Percentiles rank a stretch among this genome's conserved stretches.
Conservation (phyloP, 1,140 invertebrate species). For the Aphelinus atriplicis region DNA sequence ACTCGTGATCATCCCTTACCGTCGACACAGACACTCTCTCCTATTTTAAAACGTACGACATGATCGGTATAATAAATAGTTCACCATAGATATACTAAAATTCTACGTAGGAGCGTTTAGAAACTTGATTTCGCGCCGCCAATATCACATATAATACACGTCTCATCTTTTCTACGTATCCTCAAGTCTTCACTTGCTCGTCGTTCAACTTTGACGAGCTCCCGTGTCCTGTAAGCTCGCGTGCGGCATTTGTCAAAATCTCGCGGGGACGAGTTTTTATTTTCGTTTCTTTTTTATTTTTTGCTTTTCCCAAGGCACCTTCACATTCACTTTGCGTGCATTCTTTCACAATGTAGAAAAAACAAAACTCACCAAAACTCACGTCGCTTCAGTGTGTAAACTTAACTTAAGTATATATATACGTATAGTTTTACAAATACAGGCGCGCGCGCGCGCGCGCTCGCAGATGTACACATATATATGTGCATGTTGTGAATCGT, state of each 20-base stretch:
- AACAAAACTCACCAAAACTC: no score
- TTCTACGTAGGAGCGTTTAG: conserved; percentile 38
- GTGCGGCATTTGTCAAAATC: no score
- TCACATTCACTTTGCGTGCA: no score
- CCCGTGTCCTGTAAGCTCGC: background rate
- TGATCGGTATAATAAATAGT: conserved; percentile 44
- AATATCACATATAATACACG: conserved; percentile 37
- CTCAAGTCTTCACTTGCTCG: background rate
- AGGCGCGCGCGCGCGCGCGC: conserved; percentile 1
- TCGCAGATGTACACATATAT: conserved; percentile 22
- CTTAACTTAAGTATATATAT: conserved; percentile 9
- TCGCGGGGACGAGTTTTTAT: no score
- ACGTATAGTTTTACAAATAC: background rate
- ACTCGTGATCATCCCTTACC: conserved; percentile 37
- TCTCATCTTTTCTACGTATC: conserved; percentile 17
- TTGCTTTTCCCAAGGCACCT: no score
- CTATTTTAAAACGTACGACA: conserved; percentile 43
- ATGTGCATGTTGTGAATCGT: background rate
- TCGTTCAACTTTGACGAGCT: conserved; percentile 30
- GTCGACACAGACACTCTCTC: conserved; percentile 43
- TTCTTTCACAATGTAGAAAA: background rate
- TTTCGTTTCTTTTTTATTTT: no score
- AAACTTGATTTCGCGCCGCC: conserved; percentile 35
- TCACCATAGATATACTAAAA: conserved; percentile 27
- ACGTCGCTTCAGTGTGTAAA: background rate